Evolutionary conservation across 1,140 invertebrate species (phyloP).

Genomic region (Microplitis mediator): DNA sequence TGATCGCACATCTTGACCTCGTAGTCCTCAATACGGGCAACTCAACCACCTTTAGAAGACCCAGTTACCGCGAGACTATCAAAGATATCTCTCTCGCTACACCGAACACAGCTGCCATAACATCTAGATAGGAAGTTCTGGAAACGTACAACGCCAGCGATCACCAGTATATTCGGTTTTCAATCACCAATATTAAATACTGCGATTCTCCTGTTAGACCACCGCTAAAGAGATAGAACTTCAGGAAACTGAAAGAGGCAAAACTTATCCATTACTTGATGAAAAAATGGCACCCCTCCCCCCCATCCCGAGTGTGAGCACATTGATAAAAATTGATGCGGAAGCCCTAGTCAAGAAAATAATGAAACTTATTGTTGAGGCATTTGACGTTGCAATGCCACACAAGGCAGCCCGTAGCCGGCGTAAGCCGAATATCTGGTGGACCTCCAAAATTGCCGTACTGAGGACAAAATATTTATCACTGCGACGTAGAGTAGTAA

Average conservation of each 20-base stretch:
- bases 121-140: too few relatives aligned
- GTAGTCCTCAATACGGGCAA: too few relatives aligned
- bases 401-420: background rate
- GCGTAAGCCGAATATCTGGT: conserved; percentile 31
- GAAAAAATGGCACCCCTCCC: too few relatives aligned
- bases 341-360: background rate
- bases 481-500: background rate
- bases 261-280: conserved; percentile 38
- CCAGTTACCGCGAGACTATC: background rate
- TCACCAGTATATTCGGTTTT: too few relatives aligned
- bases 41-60: too few relatives aligned
- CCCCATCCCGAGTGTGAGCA: background rate
- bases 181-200: too few relatives aligned
- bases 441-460: conserved; percentile 23
- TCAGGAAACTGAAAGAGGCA: conserved; percentile 8
- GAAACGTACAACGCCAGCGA: too few relatives aligned
- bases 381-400: background rate
- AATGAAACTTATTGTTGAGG: background rate
- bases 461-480: conserved; percentile 3
- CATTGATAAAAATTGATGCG: too few relatives aligned
- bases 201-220: too few relatives aligned
- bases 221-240: conserved; percentile 34
- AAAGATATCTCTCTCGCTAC: background rate
- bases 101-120: background rate
- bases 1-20: too few relatives aligned